Evolutionary conservation across 2,797 vertebrate species (phyloP).

Genomic region (Anguilla megastoma): DNA sequence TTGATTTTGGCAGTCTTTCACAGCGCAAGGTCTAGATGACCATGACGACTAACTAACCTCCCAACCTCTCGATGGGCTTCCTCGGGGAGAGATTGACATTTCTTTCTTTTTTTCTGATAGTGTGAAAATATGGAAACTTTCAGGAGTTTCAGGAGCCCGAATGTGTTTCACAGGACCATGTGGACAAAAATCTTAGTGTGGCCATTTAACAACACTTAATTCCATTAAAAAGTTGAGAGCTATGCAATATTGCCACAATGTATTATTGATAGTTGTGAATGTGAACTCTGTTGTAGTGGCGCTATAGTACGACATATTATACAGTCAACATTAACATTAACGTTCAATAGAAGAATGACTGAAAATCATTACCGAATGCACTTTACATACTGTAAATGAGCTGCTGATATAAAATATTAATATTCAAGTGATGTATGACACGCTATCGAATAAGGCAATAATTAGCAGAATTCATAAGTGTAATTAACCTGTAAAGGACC

Average conservation of each 20-base stretch:
- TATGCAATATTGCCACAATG: background rate
- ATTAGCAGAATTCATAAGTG: slow-evolving; percentile 41
- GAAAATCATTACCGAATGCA: background rate
- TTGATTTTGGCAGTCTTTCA: slow-evolving; percentile 75
- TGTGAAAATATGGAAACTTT: slow-evolving; percentile 14
- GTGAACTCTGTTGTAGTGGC: too few relatives aligned
- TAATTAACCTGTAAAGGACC: slow-evolving; percentile 44
- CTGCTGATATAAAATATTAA: slow-evolving; percentile 12
- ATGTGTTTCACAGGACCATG: background rate
- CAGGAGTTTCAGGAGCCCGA: background rate
- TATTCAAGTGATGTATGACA: slow-evolving; percentile 29
- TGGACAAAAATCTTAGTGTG: background rate
- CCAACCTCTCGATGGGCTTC: slow-evolving; percentile 75
- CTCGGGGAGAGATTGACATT: slow-evolving; percentile 74
- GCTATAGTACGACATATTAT: background rate
- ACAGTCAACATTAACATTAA: background rate
- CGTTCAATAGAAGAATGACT: background rate
- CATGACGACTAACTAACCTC: slow-evolving; percentile 78
- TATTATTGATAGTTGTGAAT: background rate
- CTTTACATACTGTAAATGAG: background rate
- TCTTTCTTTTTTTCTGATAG: slow-evolving; percentile 57
- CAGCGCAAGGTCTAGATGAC: slow-evolving; percentile 73
- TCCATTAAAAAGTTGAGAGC: background rate
- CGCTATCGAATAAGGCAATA: slow-evolving; percentile 25
- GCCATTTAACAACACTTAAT: background rate